Base-by-base conservation (phyloP, 2,797 vertebrate species). In the Toxotes lorentzi region DNA sequence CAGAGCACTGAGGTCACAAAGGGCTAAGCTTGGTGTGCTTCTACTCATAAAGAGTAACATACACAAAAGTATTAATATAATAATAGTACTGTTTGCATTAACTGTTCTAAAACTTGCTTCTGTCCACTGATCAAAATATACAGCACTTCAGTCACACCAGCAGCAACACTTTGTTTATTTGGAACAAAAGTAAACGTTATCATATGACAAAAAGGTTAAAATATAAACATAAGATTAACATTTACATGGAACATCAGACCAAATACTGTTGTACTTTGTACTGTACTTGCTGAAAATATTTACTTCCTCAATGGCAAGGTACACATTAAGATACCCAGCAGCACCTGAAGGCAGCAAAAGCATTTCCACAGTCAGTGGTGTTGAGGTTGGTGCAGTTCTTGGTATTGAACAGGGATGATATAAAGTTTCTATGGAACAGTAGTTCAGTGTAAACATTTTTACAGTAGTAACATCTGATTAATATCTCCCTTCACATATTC, bases 301-400 rank as follows among this genome's bases (percentile, higher is more conserved):
- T 13, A 41, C 16, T 16, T 41, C 3, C 16, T 69, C 47, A 41
- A 19, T 35, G 32, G 14, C 27, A 38, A 19, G 6, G 13, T 35
- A 59, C 45, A 69, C n/a, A 23, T 50, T 0, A 1, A n/a, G 0
- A 74, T 56, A 73, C 8, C 59, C 48, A 65, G 66, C 64, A 66
- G 27, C 40, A 66, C 60, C 17, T 86, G 59, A 90, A 87, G 13
- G 82, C 65, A 88, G 19, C 83, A 86, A 35, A 51, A 59, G 45
- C 30, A 32, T 40, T 34, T 50, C 51, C 32, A 19, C 43, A 38
- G 4, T 30, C 14, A 10, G 45, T 45, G 38, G 17, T 59, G 2
- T 38, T 54, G 60, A 81, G 78, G 70, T 79, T 67, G 14, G 13
- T 77, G 19, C 65, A 56, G 67, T 45, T 76, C 16, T 38, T 6